Conservation (phyloP, 2,797 vertebrate species). For the Telmatherina bonti region DNA sequence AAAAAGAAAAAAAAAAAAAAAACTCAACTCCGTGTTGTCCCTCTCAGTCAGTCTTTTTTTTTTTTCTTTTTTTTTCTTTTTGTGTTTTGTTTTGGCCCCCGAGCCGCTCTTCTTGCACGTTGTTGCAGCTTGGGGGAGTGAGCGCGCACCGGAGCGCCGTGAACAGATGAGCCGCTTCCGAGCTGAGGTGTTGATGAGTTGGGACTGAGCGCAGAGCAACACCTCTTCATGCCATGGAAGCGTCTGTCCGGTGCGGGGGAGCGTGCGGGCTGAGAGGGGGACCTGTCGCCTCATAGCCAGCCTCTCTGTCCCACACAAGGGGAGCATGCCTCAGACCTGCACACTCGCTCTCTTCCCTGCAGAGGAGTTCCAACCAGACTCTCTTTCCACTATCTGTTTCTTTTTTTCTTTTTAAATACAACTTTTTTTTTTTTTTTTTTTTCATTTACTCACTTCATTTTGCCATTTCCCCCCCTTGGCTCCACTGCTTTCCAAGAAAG, state of each 20-base stretch:
- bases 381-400: conserved; percentile 58
- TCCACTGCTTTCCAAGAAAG: conserved; percentile 67
- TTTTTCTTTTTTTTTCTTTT: background rate
- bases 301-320: conserved; percentile 73
- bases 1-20: conserved; percentile 18
- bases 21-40: conserved; percentile 21
- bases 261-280: conserved; percentile 74
- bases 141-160: conserved; percentile 46
- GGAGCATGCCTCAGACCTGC: conserved; percentile 81
- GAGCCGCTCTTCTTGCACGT: conserved; percentile 38
- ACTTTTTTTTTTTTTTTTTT: conserved; percentile 18
- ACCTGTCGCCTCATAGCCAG: conserved; percentile 69
- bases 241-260: conserved; percentile 70
- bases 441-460: conserved; percentile 37
- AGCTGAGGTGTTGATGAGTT: conserved; percentile 57
- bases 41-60: conserved; percentile 37
- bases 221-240: conserved; percentile 74
- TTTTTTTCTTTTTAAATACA: too few relatives aligned
- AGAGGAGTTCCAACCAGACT: conserved; percentile 73
- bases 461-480: conserved; percentile 30
- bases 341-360: conserved; percentile 60
- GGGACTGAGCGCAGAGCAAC: conserved; percentile 63
- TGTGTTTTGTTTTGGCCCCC: conserved; percentile 24
- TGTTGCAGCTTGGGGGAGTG: conserved; percentile 37
- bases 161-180: conserved; percentile 33